Base-by-base conservation (phyloP, 2,888 invertebrate genomes). In the Zygogramma bicolorata region DNA sequence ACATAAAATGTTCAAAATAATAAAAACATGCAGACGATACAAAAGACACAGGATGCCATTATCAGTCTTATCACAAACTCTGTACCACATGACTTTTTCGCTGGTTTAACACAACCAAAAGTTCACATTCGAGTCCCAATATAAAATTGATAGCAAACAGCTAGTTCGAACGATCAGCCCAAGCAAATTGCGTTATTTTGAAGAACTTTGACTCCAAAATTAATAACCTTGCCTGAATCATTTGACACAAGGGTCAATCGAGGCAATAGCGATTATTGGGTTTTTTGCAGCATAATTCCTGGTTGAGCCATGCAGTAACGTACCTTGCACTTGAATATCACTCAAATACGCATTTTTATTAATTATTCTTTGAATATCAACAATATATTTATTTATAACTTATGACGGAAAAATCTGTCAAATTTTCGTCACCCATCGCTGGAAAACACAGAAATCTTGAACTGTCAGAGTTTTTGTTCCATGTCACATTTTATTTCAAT, bases 161-260 rank as follows among this genome's bases (percentile, higher is more conserved):
- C 61, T 69, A 76, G 68, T 73, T 70, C 68, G 70, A 70, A 75
- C 75, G 69, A 74, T 74, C 65, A 74, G 77, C 75, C 71, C 62
- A 78, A 79, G 76, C 77, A 73, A 75, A 75, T 74, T 79, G 78
- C 77, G 76, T 75, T 77, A 76, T 75, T 27, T 76, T 65, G 66
- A 73, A 77, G 80, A 79, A 82, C 79, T 83, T 82, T 82, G 80
- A 82, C 83, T 82, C 82, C 82, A 83, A 82, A 76, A 80, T 27
- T 22, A 83, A 84, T 83, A 85, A 85, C 83, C 85, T 84, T 84
- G 84, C 78, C 79, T 83, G 82, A 84, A 81, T 84, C 84, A 82
- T 80, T 83, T 82, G 83, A 84, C 82, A 83, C 80, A 79, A 80
- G 80, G 81, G 76, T 81, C 80, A 80, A 49, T 74, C 69, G 63